Evolutionary conservation across 2,113 vertebrate species (phyloP).

Genomic region (Hippocampus mohnikei): DNA sequence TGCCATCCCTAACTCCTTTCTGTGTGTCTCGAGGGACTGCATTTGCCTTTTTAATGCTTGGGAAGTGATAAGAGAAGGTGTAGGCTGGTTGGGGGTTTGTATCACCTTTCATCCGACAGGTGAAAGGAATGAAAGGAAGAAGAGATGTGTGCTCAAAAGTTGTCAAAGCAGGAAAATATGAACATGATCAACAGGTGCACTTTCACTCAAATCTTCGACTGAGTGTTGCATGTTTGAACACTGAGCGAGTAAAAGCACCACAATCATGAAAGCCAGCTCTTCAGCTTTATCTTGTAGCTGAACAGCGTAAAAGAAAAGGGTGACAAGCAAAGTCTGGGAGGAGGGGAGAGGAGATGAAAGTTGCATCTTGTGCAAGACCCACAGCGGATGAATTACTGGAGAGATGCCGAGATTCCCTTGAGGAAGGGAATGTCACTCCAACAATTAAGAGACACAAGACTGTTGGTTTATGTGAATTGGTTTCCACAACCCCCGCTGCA

Average conservation of each 20-base stretch:
- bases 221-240: not conserved
- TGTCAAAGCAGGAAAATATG: constrained; percentile 1
- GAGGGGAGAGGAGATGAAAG: not conserved
- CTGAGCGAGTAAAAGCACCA: not conserved
- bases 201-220: not conserved
- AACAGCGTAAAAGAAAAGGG: not conserved
- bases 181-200: not conserved
- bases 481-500: not conserved
- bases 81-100: constrained; percentile 14
- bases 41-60: constrained; percentile 66
- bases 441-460: not conserved
- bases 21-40: constrained; percentile 59
- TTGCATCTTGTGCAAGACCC: not conserved
- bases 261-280: not conserved
- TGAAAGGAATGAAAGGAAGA: constrained; percentile 47
- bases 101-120: constrained; percentile 62
- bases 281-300: not conserved
- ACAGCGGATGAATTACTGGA: not conserved
- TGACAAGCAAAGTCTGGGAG: not conserved
- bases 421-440: not conserved
- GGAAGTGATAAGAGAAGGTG: constrained; percentile 49
- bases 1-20: not conserved
- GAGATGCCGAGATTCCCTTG: not conserved
- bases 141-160: not conserved
- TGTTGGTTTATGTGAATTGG: not conserved